These are phyloP conservation scores for Charanyca ferruginea DNA, from an alignment of 2,888 invertebrate species.

Conservation along the genomic window DNA sequence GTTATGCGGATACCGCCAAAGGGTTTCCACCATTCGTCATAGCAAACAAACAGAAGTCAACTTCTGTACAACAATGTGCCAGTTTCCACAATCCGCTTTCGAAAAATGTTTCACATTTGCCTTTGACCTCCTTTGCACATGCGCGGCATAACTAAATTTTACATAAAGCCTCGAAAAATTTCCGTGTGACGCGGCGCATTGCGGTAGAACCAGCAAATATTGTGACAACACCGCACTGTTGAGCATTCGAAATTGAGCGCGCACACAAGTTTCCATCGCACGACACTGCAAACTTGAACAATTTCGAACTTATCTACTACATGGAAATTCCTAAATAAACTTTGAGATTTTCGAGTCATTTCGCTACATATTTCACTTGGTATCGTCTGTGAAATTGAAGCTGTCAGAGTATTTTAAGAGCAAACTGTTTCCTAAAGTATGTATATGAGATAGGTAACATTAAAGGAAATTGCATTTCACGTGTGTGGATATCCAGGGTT, in stretches of 20 bases:
- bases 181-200: slow-evolving; percentile 73
- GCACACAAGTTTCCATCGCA: slow-evolving; percentile 47
- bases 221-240: slow-evolving; percentile 69
- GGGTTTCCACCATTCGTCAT: slow-evolving; percentile 58
- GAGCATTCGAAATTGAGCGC: slow-evolving; percentile 64
- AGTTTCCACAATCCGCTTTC: slow-evolving; percentile 59
- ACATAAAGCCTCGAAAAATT: slow-evolving; percentile 73
- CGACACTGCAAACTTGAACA: slow-evolving; percentile 63
- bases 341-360: slow-evolving; percentile 60
- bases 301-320: slow-evolving; percentile 61
- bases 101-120: slow-evolving; percentile 61
- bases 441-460: slow-evolving; percentile 24
- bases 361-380: slow-evolving; percentile 56
- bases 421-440: slow-evolving; percentile 14
- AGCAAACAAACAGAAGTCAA: slow-evolving; percentile 62
- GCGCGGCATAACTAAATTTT: slow-evolving; percentile 67
- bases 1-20: slow-evolving; percentile 52
- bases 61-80: slow-evolving; percentile 61
- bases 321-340: slow-evolving; percentile 64
- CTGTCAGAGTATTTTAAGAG: slow-evolving; percentile 42
- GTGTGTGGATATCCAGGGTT: slow-evolving; percentile 11
- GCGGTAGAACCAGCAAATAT: slow-evolving; percentile 72
- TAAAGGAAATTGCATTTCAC: slow-evolving; percentile 33
- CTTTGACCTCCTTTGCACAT: slow-evolving; percentile 68
- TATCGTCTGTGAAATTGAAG: slow-evolving; percentile 35